Conservation (phyloP, 92 coral and sea anemone genomes). For the Epizoanthus rinbou region DNA sequence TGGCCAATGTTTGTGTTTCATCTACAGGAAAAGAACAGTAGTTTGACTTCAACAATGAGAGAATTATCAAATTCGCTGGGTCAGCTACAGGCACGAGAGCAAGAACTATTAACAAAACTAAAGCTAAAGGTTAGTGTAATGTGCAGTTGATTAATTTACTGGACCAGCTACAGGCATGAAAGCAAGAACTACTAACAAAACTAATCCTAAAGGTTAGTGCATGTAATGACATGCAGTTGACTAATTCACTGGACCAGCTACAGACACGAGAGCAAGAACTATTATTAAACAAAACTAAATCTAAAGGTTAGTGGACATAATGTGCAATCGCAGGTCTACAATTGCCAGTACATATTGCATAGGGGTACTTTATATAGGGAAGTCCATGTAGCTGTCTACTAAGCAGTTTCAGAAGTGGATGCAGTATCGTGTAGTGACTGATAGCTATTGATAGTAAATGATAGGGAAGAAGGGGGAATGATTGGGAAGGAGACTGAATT, state of each 20-base stretch:
- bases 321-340: background rate
- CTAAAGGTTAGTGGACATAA: too few relatives aligned
- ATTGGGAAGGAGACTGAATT: too few relatives aligned
- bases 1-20: background rate
- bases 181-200: slow-evolving; percentile 93
- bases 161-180: slow-evolving; percentile 97
- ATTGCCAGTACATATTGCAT: too few relatives aligned
- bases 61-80: slow-evolving; percentile 95
- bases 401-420: too few relatives aligned
- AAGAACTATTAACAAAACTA: slow-evolving; percentile 88
- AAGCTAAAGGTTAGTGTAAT: slow-evolving; percentile 76
- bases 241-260: slow-evolving; percentile 83
- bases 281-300: slow-evolving; percentile 81
- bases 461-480: too few relatives aligned
- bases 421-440: too few relatives aligned
- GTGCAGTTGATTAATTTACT: slow-evolving; percentile 52
- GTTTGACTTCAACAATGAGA: slow-evolving; percentile 85
- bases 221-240: too few relatives aligned
- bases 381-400: too few relatives aligned
- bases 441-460: too few relatives aligned
- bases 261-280: slow-evolving; percentile 98
- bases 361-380: too few relatives aligned
- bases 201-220: slow-evolving; percentile 83
- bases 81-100: slow-evolving; percentile 98
- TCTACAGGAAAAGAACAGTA: slow-evolving; percentile 81